Conservation (phyloP, 2,888 invertebrate genomes). For the Eilema depressum region DNA sequence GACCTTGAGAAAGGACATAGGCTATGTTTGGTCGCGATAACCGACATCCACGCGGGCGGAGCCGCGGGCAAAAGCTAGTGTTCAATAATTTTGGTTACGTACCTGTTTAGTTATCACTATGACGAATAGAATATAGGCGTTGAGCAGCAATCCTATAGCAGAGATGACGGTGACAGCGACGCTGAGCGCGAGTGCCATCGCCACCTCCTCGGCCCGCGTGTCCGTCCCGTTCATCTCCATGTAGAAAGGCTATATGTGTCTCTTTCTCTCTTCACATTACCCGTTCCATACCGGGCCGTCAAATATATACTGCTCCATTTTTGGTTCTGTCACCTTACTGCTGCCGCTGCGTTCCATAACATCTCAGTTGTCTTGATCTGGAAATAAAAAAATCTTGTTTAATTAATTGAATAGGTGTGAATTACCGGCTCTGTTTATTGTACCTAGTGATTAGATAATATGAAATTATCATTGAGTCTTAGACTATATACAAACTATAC, state of each 20-base stretch:
- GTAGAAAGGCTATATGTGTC: constrained; percentile 59
- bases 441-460: too few relatives aligned
- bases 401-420: neutral
- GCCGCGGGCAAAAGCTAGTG: too few relatives aligned
- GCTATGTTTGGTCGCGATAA: too few relatives aligned
- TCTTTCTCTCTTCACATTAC: constrained; percentile 58
- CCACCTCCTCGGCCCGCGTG: constrained; percentile 82
- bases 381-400: constrained; percentile 27
- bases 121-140: constrained; percentile 91
- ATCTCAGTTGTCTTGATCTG: constrained; percentile 68
- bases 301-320: constrained; percentile 49
- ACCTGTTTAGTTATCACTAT: constrained; percentile 92
- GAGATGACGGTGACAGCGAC: constrained; percentile 90
- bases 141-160: constrained; percentile 90
- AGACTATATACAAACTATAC: too few relatives aligned
- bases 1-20: too few relatives aligned
- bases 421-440: neutral
- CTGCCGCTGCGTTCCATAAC: constrained; percentile 81
- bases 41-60: too few relatives aligned
- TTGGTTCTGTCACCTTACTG: constrained; percentile 75
- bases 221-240: constrained; percentile 84
- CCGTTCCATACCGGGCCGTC: constrained; percentile 59
- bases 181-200: constrained; percentile 89
- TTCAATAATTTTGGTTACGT: constrained; percentile 30
- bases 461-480: neutral